Base-by-base conservation (phyloP, 2,888 invertebrate species). In the Dicycla oo region DNA sequence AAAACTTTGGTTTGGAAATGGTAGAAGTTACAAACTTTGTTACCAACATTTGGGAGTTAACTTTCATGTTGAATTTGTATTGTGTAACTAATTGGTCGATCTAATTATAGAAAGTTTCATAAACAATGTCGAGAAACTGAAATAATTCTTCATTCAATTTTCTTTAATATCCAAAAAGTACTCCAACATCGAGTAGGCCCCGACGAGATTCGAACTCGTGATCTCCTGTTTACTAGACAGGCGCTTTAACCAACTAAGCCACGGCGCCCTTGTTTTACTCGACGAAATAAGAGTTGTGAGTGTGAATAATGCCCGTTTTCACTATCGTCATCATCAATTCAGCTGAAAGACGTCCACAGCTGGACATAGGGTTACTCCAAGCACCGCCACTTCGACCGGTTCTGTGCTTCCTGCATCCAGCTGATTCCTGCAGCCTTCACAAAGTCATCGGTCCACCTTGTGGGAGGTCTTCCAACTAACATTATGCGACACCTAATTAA, bases 201-300 rank as follows among this genome's bases (percentile, higher is more conserved):
- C 80, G 82, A 65, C 76, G 81, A 78, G 94, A 94, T 94, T 94
- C 94, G 94, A 94, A 94, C 94, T 94, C 94, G 85, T 88, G 94
- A 94, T 94, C 94, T 94, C 94, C 94, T 94, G 94, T 94, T 94
- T 94, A 94, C 94, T 94, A 94, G 94, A 95, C 94, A 95, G 94
- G 94, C 94, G 94, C 94, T 94, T 94, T 94, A 94, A 94, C 94
- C 94, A 94, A 94, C 92, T 94, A 93, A 94, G 94, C 94, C 94
- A 94, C 94, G 94, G 93, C 93, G 93, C 94, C 93, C 51, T 56
- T 68, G 0, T 3, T 0, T 0, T 0, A 0, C 0, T 0, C 0
- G 23, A 1, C 30, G 63, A 79, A 79, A 71, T 76, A 57, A 30
- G 8, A 43, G 51, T 13, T 49, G 43, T 1, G 0, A 60, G 20